A percentile compares a stretch with the other conserved stretches of the same genome.
phyloP scores from a whole-genome alignment of 2,113 vertebrate species.

The Tonatia bakeri region DNA sequence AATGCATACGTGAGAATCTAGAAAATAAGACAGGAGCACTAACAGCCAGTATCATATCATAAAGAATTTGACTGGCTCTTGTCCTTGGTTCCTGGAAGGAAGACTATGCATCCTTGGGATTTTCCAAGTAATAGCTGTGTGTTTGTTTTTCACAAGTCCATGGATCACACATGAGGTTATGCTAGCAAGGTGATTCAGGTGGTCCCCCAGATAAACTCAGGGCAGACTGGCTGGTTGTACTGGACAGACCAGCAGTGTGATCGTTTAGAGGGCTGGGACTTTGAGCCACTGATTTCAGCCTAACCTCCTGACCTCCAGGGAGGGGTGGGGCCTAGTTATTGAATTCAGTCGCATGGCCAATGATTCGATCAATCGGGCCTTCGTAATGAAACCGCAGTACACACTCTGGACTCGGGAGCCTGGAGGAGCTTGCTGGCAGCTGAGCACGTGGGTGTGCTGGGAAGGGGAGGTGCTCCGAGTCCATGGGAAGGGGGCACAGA shows the following conservation, averaged over 20 bases:
- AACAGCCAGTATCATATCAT: not conserved
- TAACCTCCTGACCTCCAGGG: not conserved
- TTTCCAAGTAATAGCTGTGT: not conserved
- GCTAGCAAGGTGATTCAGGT: not conserved
- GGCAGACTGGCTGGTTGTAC: too few species aligned
- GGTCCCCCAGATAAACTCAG: not conserved
- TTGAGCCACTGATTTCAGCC: not conserved
- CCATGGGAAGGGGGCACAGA: not conserved
- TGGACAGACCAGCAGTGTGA: not conserved
- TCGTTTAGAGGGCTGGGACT: not conserved
- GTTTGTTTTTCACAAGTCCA: not conserved
- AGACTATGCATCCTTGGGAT: not conserved
- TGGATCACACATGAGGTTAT: not conserved
- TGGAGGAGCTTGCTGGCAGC: not conserved
- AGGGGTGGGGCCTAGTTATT: rapidly evolving
- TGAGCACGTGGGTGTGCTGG: not conserved
- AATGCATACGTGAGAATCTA: not conserved
- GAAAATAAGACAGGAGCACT: not conserved
- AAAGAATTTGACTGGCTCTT: not conserved
- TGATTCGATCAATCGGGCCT: not conserved
- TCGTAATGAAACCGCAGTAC: not conserved
- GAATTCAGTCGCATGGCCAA: not conserved
- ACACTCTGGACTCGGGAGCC: not conserved
- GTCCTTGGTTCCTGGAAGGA: not conserved
- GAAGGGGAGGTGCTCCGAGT: not conserved